Base-by-base conservation (phyloP, 2,888 invertebrate genomes). In the Zygaena filipendulae region DNA sequence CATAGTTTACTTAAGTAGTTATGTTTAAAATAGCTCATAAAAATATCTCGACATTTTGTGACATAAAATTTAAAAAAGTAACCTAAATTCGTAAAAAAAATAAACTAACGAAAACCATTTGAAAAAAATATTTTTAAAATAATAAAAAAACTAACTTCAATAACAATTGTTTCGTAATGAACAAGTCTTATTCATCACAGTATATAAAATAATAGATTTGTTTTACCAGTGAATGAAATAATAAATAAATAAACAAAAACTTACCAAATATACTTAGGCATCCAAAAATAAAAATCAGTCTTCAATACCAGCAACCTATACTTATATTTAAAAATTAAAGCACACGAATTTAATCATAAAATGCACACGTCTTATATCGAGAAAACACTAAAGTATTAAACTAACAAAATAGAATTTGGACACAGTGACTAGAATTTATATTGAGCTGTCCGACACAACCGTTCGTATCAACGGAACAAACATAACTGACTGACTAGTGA, bases 241-340 rank as follows among this genome's bases (percentile, higher is more conserved):
- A n/a, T n/a, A n/a, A 31, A 27, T 24, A 32, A 25, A 22, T 33
- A 33, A 26, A 39, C 36, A 37, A 34, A 39, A 44, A 66, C 77
- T 75, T 39, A 79, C 77, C 77, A 77, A 58, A 75, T n/a, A n/a
- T n/a, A n/a, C n/a, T n/a, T n/a, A n/a, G n/a, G 70, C 52, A 75
- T 75, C 69, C 74, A 64, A 71, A 72, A 77, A 77, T 79, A 59
- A 71, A 74, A 61, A 52, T 45, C 43, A 45, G 42, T 45, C 45
- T 49, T 46, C 37, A 25, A 24, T 37, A 27, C 26, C 32, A 37
- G 27, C 36, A 35, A n/a, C 29, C 30, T 35, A 35, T n/a, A n/a
- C n/a, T n/a, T n/a, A n/a, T n/a, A 36, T 33, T 37, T 32, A 43
- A 40, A 21, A 29, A 35, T 24, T 30, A n/a, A n/a, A n/a, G n/a